Evolutionary conservation across 2,888 invertebrate species (phyloP), one percentile per base, ranked within the genome.

Genomic region (Hetaerina titia): DNA sequence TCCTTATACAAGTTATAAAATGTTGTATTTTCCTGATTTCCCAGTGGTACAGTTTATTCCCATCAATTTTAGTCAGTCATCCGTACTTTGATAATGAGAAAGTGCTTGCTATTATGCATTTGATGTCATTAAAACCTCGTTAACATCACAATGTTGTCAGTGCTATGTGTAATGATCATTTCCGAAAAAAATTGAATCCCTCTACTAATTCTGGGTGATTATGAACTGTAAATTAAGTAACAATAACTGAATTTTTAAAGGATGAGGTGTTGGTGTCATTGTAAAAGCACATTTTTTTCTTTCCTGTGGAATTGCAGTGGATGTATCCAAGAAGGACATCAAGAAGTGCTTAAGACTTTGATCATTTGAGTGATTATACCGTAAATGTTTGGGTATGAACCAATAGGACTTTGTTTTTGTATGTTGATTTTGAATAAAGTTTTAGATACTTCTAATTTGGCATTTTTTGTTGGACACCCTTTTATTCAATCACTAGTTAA

Each of bases 371-470:
- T 92, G 69, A 92, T n/a, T 45, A 57, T 92, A 74, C 56, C n/a
- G 45, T 17, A 17, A 22, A 69, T 90, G 90, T 90, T 69, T 64
- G 63, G 58, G 63, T 69, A 92, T 69, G 56, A 92, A 89, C 8
- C 58, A 58, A 92, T 92, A 92, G 92, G 92, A 92, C 45, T 69
- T 69, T 92, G 92, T 92, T 64, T 45, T 92, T 92, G 92, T 92
- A 92, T 92, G 92, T 74, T 92, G 92, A 92, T 92, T 90, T 92
- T 92, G 92, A 92, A 92, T 92, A 92, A 92, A 92, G 92, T 63
- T 92, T 92, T 92, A 92, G 69, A 92, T 92, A 92, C 92, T 74
- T 89, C 69, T 45, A 92, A 92, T 92, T 69, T 64, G 92, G 69
- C 64, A 69, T 92, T 60, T 92, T 92, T 92, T 92, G 69, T 92